phyloP scores from a whole-genome alignment of 2,888 invertebrate genomes.

The Drosophila atripex region DNA sequence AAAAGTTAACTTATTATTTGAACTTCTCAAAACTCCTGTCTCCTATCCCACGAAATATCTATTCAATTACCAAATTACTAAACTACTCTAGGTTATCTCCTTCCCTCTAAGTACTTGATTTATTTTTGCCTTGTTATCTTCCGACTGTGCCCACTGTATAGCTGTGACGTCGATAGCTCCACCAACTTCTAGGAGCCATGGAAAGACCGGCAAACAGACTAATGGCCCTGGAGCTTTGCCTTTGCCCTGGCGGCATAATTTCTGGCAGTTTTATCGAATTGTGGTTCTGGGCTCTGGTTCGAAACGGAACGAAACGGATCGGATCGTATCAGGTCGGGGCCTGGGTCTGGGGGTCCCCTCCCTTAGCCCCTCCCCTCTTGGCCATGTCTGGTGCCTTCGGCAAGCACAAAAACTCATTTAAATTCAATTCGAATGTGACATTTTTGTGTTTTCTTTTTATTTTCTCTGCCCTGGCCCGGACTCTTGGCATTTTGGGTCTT shows the following conservation, averaged over 20 bases:
- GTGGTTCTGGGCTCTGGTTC: slow-evolving; percentile 36
- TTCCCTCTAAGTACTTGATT: background rate
- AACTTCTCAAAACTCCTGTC: too few species aligned
- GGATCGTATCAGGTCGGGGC: slow-evolving; percentile 11
- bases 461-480: slow-evolving; percentile 19
- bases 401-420: slow-evolving; percentile 68
- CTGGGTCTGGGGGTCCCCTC: slow-evolving; percentile 2
- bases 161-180: slow-evolving; percentile 14
- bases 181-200: background rate
- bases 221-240: slow-evolving; percentile 50
- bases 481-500: slow-evolving; percentile 54
- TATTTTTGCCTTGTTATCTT: background rate
- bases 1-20: too few species aligned
- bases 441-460: slow-evolving; percentile 59
- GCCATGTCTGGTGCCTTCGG: slow-evolving; percentile 39
- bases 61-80: background rate
- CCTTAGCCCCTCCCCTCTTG: slow-evolving; percentile 4
- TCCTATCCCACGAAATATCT: background rate
- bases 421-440: slow-evolving; percentile 78
- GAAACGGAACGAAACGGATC: slow-evolving; percentile 12
- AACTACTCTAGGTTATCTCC: background rate
- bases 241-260: slow-evolving; percentile 51
- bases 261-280: slow-evolving; percentile 56
- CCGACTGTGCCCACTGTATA: slow-evolving; percentile 37
- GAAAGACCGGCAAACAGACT: slow-evolving; percentile 34